Conservation (phyloP, 2,113 vertebrate species). For the Pedionomus torquatus region DNA sequence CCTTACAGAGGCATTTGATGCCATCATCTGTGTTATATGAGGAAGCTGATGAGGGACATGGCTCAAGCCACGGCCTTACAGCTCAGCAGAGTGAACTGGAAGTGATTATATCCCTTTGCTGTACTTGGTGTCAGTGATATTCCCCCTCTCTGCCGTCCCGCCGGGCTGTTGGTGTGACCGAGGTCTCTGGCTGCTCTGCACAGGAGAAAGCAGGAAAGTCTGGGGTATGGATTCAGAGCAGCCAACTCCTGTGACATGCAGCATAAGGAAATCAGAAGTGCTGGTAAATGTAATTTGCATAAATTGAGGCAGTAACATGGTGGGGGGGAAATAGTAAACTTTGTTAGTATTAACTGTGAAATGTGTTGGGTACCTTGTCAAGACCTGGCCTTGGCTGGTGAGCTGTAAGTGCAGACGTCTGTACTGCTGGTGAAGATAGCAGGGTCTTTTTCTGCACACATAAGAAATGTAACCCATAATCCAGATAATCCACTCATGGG, state of each 20-base stretch:
- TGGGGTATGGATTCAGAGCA: not conserved
- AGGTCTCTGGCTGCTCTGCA: not conserved
- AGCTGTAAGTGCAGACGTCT: not conserved
- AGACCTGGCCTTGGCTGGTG: not conserved
- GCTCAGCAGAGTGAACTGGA: not conserved
- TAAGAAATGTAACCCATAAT: not conserved
- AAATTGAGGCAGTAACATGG: not conserved
- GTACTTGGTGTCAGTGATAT: accelerated
- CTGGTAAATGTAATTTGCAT: not conserved
- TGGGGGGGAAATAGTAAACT: not conserved
- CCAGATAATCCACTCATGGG: not conserved
- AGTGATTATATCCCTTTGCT: not conserved
- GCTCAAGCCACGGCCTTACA: not conserved
- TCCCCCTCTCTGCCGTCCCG: not conserved
- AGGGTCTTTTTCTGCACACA: not conserved
- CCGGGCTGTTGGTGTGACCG: not conserved
- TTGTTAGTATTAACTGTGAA: not conserved
- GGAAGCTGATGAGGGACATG: not conserved
- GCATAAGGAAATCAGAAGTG: not conserved
- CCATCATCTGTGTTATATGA: not conserved
- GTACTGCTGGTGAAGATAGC: not conserved
- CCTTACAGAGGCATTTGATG: not conserved
- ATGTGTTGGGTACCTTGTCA: not conserved
- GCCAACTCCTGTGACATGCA: not conserved
- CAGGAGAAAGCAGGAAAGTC: not conserved